phyloP scores from a whole-genome alignment of 2,797 vertebrate genomes.

The Cossypha polioptera region DNA sequence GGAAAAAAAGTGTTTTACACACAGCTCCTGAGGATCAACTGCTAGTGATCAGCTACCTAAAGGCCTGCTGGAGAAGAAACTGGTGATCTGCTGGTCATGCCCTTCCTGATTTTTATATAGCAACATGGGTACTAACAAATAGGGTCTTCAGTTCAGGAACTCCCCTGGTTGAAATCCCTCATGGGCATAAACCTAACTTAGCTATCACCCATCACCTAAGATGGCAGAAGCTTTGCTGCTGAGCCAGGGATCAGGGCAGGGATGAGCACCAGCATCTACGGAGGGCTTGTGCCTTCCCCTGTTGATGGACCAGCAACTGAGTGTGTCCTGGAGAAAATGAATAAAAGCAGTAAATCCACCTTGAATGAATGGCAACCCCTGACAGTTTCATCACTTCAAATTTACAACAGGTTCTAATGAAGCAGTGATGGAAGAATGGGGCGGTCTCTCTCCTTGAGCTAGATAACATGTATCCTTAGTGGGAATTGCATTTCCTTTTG shows the following conservation, averaged over 20 bases:
- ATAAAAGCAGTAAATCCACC: neutral
- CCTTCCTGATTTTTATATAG: neutral
- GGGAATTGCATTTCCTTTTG: neutral
- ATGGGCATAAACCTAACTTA: neutral
- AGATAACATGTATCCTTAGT: neutral
- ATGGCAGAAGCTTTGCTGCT: neutral
- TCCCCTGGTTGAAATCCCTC: neutral
- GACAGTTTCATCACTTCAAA: neutral
- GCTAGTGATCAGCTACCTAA: neutral
- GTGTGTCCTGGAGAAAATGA: accelerated
- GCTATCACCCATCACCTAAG: neutral
- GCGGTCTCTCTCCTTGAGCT: neutral
- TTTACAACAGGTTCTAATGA: neutral
- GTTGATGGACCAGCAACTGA: neutral
- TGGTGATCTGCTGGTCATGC: neutral
- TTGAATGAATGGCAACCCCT: neutral
- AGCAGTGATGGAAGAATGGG: neutral
- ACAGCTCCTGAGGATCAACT: neutral
- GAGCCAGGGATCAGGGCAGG: neutral
- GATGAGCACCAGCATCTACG: neutral
- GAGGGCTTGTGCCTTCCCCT: neutral
- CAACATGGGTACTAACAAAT: neutral
- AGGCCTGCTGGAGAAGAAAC: neutral
- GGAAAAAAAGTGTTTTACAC: neutral
- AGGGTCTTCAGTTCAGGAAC: neutral